phyloP scores from a whole-genome alignment of 2,888 invertebrate species.

The Conus canariensis region DNA sequence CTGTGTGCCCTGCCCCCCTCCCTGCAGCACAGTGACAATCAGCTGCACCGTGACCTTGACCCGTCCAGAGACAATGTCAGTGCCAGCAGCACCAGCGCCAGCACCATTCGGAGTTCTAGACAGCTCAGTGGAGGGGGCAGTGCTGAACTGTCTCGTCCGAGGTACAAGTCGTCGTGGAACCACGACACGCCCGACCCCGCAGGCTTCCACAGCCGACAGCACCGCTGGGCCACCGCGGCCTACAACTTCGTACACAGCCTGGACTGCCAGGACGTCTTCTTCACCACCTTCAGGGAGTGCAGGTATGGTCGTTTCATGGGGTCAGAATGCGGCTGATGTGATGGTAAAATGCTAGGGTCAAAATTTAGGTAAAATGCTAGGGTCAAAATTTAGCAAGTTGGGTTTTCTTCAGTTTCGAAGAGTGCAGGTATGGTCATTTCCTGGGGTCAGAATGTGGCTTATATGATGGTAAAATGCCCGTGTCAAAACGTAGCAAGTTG shows the following conservation, averaged over 20 bases:
- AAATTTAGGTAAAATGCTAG: too few species aligned
- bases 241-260: conserved; percentile 65
- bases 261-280: conserved; percentile 71
- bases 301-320: background rate
- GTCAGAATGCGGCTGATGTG: too few species aligned
- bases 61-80: background rate
- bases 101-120: background rate
- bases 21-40: background rate
- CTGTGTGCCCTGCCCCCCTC: conserved; percentile 10
- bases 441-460: too few species aligned
- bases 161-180: conserved; percentile 14
- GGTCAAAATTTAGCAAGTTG: too few species aligned
- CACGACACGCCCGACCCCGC: conserved; percentile 27
- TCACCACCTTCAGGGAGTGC: conserved; percentile 75
- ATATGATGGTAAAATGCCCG: too few species aligned
- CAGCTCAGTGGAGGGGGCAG: background rate
- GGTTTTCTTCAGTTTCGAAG: conserved; percentile 72
- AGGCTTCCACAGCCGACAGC: conserved; percentile 56
- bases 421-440: conserved; percentile 58
- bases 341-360: too few species aligned
- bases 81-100: background rate
- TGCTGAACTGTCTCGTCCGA: background rate
- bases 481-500: too few species aligned
- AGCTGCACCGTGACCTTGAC: background rate
- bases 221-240: conserved; percentile 74